phyloP scores from a whole-genome alignment of 2,113 vertebrate species.

The Albula goreensis region DNA sequence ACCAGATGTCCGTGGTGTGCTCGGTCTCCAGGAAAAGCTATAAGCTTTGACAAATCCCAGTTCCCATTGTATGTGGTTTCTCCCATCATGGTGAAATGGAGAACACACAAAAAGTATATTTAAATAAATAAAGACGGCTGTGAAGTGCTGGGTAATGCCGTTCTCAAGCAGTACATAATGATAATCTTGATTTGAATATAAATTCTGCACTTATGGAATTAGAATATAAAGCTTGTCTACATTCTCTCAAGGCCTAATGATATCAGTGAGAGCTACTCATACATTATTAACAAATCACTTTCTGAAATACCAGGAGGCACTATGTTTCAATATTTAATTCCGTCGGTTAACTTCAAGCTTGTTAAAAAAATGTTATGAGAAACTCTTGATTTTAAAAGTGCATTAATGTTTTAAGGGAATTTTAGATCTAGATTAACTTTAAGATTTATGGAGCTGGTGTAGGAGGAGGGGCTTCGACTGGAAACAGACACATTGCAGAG shows the following conservation, averaged over 20 bases:
- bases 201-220: constrained; percentile 10
- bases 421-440: constrained; percentile 42
- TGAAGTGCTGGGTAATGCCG: neutral
- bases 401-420: constrained; percentile 47
- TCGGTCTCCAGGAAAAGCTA: neutral
- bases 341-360: constrained; percentile 38
- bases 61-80: neutral
- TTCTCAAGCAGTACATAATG: neutral
- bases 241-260: constrained; percentile 27
- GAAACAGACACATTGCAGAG: neutral
- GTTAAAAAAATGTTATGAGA: constrained; percentile 33
- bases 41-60: neutral
- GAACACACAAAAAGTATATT: neutral
- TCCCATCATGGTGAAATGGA: neutral
- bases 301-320: constrained; percentile 19
- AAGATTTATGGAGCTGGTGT: constrained; percentile 7
- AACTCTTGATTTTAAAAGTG: constrained; percentile 36
- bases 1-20: neutral
- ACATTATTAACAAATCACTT: constrained; percentile 44
- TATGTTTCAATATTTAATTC: constrained; percentile 46
- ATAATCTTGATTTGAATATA: neutral
- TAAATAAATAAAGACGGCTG: neutral
- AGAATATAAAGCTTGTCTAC: constrained; percentile 27
- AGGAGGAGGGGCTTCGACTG: constrained; percentile 27
- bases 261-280: constrained; percentile 37